Conservation (phyloP, 2,797 vertebrate species). For the Cossypha niveicapilla region DNA sequence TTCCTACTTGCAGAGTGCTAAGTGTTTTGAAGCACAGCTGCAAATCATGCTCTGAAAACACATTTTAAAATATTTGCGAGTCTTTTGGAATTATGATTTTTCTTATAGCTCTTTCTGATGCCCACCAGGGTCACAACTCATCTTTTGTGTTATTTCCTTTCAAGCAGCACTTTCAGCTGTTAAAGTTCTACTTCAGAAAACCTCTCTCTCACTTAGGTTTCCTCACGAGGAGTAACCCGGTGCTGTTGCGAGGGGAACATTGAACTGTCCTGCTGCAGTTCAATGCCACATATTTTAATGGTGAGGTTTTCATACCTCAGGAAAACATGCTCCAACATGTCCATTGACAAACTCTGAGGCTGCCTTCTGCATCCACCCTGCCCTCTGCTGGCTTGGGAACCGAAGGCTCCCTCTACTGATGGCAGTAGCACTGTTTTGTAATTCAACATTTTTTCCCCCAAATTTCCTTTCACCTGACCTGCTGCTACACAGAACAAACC, state of each 20-base stretch:
- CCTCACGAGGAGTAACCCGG: background rate
- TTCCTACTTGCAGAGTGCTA: background rate
- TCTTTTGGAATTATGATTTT: background rate
- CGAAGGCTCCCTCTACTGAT: accelerated
- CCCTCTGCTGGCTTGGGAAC: conserved; percentile 73
- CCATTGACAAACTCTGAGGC: background rate
- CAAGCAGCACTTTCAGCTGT: background rate
- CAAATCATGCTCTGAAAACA: background rate
- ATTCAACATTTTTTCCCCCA: accelerated
- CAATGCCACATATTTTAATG: conserved; percentile 13
- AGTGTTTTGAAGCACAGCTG: background rate
- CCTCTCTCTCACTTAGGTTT: background rate
- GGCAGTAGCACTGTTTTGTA: accelerated
- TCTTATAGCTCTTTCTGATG: background rate
- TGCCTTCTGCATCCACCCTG: conserved; percentile 14
- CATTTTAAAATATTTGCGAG: background rate
- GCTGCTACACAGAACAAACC: background rate
- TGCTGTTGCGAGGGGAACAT: background rate
- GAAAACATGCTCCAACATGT: conserved; percentile 80
- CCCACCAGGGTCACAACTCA: background rate
- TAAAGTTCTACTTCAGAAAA: background rate
- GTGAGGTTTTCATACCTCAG: background rate
- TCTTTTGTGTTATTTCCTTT: background rate
- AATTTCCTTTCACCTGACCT: background rate
- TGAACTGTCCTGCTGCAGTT: background rate